A percentile compares a stretch with the other conserved stretches of the same genome.
These are phyloP conservation scores for Ophion slaviceki DNA, from an alignment of 2,888 invertebrate species.

Conservation along the genomic window DNA sequence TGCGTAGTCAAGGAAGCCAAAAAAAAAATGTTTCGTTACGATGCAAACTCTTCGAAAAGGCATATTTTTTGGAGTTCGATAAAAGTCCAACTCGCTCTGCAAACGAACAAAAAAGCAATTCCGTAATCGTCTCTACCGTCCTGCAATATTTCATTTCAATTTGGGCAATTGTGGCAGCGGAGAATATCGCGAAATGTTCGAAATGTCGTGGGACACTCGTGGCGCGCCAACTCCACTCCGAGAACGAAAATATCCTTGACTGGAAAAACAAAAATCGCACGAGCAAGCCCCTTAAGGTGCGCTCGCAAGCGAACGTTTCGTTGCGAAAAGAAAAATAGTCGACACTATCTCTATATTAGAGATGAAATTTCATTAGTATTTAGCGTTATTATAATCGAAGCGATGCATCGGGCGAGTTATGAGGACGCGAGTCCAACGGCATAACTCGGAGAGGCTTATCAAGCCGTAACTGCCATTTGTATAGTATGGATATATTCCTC, in stretches of 20 bases:
- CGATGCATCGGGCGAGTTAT: constrained; percentile 41
- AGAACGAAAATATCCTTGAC: background rate
- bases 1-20: background rate
- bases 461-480: constrained; percentile 69
- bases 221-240: background rate
- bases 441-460: constrained; percentile 64
- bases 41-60: background rate
- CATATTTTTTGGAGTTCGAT: background rate
- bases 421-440: constrained; percentile 33
- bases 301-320: background rate
- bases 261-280: background rate
- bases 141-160: too few relatives aligned
- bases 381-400: constrained; percentile 57
- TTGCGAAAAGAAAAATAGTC: constrained; percentile 38
- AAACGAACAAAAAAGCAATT: background rate
- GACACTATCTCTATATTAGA: constrained; percentile 78
- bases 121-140: background rate
- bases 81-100: background rate
- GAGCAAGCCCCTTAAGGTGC: background rate
- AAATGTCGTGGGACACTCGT: too few relatives aligned
- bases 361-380: constrained; percentile 67
- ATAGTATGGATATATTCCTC: constrained; percentile 52
- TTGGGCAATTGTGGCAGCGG: too few relatives aligned
- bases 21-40: background rate
- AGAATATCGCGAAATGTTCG: too few relatives aligned